phyloP scores from a whole-genome alignment of 2,797 vertebrate genomes.

The Pangasius djambal region DNA sequence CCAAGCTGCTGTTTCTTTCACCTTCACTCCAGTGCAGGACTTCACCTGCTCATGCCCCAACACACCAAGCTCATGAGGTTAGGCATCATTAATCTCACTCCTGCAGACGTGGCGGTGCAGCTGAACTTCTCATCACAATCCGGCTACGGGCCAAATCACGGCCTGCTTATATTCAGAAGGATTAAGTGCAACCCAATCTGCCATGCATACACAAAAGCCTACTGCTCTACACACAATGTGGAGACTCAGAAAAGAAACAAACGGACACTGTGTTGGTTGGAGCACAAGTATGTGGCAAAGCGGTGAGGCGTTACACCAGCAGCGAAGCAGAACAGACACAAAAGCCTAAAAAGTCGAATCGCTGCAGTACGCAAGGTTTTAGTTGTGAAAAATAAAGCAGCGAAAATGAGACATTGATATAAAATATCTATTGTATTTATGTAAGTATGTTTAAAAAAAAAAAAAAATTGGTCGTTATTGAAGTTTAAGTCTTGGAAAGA shows the following conservation, averaged over 20 bases:
- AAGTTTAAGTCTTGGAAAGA: neutral
- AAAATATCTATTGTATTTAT: neutral
- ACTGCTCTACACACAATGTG: constrained; percentile 26
- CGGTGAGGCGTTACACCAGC: constrained; percentile 22
- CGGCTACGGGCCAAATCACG: constrained; percentile 11
- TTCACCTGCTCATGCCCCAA: neutral
- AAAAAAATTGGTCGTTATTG: neutral
- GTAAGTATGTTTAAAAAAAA: no score
- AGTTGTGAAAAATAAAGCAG: neutral
- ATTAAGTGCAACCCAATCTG: constrained; percentile 50
- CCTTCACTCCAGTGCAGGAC: neutral
- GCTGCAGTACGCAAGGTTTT: neutral
- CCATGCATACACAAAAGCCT: constrained; percentile 29
- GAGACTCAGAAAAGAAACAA: constrained; percentile 40
- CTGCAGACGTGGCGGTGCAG: constrained; percentile 26
- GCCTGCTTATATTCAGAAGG: constrained; percentile 37
- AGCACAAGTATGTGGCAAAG: constrained; percentile 34
- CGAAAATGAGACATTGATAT: neutral
- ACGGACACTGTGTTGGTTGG: constrained; percentile 19
- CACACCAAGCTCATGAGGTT: neutral
- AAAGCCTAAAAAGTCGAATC: constrained; percentile 17
- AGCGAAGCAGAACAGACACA: constrained; percentile 20
- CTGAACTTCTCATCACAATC: constrained; percentile 37
- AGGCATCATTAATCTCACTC: constrained; percentile 36
- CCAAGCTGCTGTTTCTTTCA: neutral